Evolutionary conservation across 1,140 invertebrate genomes (phyloP), one percentile per base, ranked within the genome.

Genomic region (Anthonomus grandis): DNA sequence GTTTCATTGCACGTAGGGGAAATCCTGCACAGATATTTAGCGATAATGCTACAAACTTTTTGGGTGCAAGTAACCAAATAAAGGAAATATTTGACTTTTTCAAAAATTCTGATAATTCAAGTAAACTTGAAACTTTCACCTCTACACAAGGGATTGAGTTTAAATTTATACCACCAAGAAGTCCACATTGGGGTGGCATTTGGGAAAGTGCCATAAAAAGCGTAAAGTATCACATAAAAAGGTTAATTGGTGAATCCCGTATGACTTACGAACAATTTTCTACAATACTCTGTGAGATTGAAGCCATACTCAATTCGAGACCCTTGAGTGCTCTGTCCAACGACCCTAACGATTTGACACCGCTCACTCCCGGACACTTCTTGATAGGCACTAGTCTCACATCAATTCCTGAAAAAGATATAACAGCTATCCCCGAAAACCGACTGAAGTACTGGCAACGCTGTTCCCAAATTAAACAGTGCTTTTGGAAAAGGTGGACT

Each of bases 1-100:
- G 75, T 27, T 75, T 79, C 58, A 66, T 78, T n/a, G 63, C 70
- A 12, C 53, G 72, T 22, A 56, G 73, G 38, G 72, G 71, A 27
- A 46, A 45, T 8, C 56, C 56, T 15, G 8, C 12, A 21, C 2
- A 10, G 2, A 63, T 34, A 17, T 25, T 57, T 34, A 65, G 44
- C 24, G 59, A 60, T 23, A 60, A 60, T 38, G 47, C 21, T 10
- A 57, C 53, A 12, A 42, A 60, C 38, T 60, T 60, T 38, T 9
- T 24, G n/a, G 59, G 54, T 12, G 25, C 50, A 13, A 44, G 23
- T 23, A 36, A 59, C 31, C 34, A 47, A 10, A 34, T 55, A n/a
- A 54, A 54, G 15, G 57, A 46, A 55, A 3, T 54, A 0, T 12
- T 46, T 10, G 25, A 53, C 2, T 47, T 59, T 17, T 53, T 59